phyloP scores from a whole-genome alignment of 2,113 vertebrate species.

The Chloroceryle aenea region DNA sequence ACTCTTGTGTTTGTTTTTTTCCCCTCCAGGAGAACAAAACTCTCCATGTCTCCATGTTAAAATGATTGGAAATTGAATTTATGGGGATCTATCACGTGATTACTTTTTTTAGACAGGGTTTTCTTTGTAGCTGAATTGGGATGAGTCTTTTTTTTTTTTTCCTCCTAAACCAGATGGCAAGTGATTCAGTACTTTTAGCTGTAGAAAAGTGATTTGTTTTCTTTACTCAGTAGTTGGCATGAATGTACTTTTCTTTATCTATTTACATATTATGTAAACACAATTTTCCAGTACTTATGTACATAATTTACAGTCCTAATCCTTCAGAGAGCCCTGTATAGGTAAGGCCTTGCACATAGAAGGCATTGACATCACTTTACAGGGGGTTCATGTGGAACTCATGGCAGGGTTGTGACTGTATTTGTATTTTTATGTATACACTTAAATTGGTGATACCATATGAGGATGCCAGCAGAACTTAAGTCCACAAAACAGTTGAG shows the following conservation, averaged over 20 bases:
- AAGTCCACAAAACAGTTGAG: not conserved
- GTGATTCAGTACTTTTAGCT: constrained; percentile 61
- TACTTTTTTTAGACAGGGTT: constrained; percentile 58
- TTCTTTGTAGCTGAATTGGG: constrained; percentile 53
- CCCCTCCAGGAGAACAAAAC: not conserved
- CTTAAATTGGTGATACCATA: not conserved
- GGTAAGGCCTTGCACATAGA: not conserved
- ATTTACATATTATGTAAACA: constrained; percentile 64
- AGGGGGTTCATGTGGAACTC: not conserved
- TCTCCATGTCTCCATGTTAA: not conserved
- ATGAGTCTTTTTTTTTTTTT: not conserved
- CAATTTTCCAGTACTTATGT: not conserved
- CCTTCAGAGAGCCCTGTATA: not conserved
- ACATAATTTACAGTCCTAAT: not conserved
- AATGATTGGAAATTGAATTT: constrained; percentile 31
- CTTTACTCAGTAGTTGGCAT: constrained; percentile 40
- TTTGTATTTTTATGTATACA: not conserved
- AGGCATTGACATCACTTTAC: not conserved
- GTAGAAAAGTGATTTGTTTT: constrained; percentile 58
- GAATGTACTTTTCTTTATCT: constrained; percentile 68
- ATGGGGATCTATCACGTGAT: constrained; percentile 28
- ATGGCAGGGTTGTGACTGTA: not conserved
- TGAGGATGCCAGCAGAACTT: not conserved
- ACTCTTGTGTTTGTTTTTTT: not conserved
- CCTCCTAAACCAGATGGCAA: constrained; percentile 52